A percentile compares a stretch with the other conserved stretches of the same genome.
phyloP scores from a whole-genome alignment of 92 coral and sea anemone species.

The Epizoanthus illoricatus region DNA sequence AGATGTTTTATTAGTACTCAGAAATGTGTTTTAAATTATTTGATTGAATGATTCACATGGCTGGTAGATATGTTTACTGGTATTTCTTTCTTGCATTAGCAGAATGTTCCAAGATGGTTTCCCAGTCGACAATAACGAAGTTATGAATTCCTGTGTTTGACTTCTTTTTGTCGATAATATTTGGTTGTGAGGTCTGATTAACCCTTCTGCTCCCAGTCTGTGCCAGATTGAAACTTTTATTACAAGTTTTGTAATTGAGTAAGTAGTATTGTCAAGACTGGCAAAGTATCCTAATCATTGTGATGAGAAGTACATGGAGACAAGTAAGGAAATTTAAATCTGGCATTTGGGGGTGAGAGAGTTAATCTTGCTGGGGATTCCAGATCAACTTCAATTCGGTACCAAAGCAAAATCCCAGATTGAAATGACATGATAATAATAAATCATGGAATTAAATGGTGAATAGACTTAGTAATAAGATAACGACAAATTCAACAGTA shows the following conservation, averaged over 20 bases:
- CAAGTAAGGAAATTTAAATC: neutral
- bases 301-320: no score
- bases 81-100: constrained; percentile 5
- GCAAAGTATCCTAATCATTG: no score
- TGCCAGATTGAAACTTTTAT: neutral
- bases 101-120: neutral
- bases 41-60: neutral
- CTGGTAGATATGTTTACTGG: neutral
- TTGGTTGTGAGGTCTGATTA: neutral
- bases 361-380: neutral
- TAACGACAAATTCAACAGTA: constrained; percentile 16
- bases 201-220: neutral
- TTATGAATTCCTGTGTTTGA: no score
- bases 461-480: constrained; percentile 13
- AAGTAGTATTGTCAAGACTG: neutral
- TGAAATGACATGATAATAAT: neutral
- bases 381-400: constrained; percentile 6
- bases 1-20: neutral
- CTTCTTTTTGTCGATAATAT: no score
- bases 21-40: neutral
- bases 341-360: neutral
- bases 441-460: constrained; percentile 9
- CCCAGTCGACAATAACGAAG: neutral
- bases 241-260: neutral
- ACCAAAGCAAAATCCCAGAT: constrained; percentile 1